Evolutionary conservation across 2,888 invertebrate genomes (phyloP).

Genomic region (Oscheius sp.): DNA sequence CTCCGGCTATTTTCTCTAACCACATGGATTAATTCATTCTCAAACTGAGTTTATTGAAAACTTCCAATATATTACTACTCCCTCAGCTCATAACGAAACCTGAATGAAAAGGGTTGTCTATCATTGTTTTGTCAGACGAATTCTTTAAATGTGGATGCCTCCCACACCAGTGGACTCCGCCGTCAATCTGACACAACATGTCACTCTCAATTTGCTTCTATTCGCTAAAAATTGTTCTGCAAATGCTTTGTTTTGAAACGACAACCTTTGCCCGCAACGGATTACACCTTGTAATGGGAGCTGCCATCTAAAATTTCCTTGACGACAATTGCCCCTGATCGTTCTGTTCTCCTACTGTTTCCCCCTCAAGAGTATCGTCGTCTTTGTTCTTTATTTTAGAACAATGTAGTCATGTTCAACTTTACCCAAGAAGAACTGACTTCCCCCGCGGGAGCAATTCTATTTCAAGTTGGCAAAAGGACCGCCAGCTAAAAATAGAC

Average conservation of each 20-base stretch:
- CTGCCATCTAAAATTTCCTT: conserved; percentile 19
- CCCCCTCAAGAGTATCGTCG: neutral
- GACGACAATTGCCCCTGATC: neutral
- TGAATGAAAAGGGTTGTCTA: too few species aligned
- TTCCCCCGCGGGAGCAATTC: conserved; percentile 29
- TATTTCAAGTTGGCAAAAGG: conserved; percentile 32
- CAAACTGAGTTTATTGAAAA: too few species aligned
- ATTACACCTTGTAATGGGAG: conserved; percentile 25
- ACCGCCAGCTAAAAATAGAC: conserved; percentile 26
- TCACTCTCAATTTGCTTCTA: neutral
- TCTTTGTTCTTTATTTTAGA: conserved; percentile 2
- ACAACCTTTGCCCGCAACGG: conserved; percentile 15
- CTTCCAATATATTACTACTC: too few species aligned
- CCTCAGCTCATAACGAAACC: too few species aligned
- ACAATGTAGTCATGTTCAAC: conserved; percentile 20
- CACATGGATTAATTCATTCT: neutral
- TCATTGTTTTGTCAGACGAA: too few species aligned
- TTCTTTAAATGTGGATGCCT: too few species aligned
- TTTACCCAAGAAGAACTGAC: conserved; percentile 5
- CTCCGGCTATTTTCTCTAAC: conserved; percentile 8
- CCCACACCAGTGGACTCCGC: too few species aligned
- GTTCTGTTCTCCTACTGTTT: neutral
- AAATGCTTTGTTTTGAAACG: neutral
- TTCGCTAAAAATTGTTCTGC: neutral
- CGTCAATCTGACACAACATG: neutral